These are phyloP conservation scores for Caenorhabditis japonica DNA, from an alignment of 2,888 invertebrate genomes.

Conservation along the genomic window DNA sequence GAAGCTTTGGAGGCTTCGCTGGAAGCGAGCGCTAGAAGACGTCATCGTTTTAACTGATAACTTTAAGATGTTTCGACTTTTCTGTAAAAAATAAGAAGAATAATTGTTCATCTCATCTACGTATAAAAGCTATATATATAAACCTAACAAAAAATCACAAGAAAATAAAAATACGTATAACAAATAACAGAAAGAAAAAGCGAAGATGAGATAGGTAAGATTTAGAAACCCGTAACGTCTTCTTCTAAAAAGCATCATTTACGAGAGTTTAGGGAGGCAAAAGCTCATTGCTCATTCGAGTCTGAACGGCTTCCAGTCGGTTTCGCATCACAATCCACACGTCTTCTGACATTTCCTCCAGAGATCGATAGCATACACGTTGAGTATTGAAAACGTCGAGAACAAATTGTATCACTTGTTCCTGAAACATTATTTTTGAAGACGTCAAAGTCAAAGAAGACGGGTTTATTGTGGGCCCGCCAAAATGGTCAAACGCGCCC, in stretches of 20 bases:
- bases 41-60: conserved; percentile 23
- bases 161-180: conserved; percentile 9
- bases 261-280: conserved; percentile 44
- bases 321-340: conserved; percentile 79
- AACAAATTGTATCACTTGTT: conserved; percentile 90
- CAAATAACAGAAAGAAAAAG: conserved; percentile 1
- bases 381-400: conserved; percentile 93
- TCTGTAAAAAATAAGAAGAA: conserved; percentile 33
- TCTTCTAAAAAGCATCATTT: conserved; percentile 13
- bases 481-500: no score
- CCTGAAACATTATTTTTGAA: conserved; percentile 79
- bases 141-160: no score
- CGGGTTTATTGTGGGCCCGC: no score
- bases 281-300: conserved; percentile 66
- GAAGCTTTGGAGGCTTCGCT: conserved; percentile 45
- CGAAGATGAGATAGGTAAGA: not conserved
- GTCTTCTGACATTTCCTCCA: conserved; percentile 90
- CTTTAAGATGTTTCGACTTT: conserved; percentile 14
- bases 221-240: not conserved
- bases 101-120: no score
- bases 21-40: conserved; percentile 28
- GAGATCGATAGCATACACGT: conserved; percentile 88
- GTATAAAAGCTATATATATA: no score
- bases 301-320: conserved; percentile 70
- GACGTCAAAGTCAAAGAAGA: no score